Evolutionary conservation across 2,797 vertebrate species (phyloP), one percentile per base, ranked within the genome.

Genomic region (Enoplosus armatus): DNA sequence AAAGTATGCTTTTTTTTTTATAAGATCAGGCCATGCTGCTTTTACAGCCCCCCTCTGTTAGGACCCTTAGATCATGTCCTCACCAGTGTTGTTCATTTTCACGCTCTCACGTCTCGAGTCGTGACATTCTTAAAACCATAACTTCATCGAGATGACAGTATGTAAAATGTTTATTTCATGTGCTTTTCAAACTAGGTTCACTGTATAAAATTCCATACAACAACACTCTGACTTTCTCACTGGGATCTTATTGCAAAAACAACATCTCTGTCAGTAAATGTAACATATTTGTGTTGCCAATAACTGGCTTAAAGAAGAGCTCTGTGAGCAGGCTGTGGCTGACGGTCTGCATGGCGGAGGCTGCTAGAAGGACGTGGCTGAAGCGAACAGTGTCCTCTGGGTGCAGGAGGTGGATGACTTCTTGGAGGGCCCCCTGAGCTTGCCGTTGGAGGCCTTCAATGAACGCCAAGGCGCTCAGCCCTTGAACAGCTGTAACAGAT

Each of bases 271-370:
- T 91, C 71, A 97, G 91, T 90, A 97, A 95, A 75, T 95, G 93
- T 77, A 95, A 94, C 91, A 97, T 95, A 77, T 95, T 94, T 69
- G 95, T 94, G 16, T 95, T 80, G 82, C 96, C 96, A 61, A 96
- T 96, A 80, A 96, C 92, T 22, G 96, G 95, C 74, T 94, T 96
- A 87, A 97, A 97, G 92, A 97, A 97, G 16, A 97, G 95, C 93
- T 97, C 95, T 0, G 94, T 93, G 84, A 97, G 89, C 71, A 94
- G 89, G 75, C 88, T 93, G 63, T 93, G 93, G 76, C 91, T 95
- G 87, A 97, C 90, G 37, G 94, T 95, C 80, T 93, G 93, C 58
- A 97, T 85, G 81, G 95, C 69, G 31, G 93, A 94, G 3, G 96
- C 94, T 37, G 92, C 93, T 15, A 91, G 90, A 22, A 95, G 95